phyloP scores from a whole-genome alignment of 2,113 vertebrate species.

The Prietella phreatophila region DNA sequence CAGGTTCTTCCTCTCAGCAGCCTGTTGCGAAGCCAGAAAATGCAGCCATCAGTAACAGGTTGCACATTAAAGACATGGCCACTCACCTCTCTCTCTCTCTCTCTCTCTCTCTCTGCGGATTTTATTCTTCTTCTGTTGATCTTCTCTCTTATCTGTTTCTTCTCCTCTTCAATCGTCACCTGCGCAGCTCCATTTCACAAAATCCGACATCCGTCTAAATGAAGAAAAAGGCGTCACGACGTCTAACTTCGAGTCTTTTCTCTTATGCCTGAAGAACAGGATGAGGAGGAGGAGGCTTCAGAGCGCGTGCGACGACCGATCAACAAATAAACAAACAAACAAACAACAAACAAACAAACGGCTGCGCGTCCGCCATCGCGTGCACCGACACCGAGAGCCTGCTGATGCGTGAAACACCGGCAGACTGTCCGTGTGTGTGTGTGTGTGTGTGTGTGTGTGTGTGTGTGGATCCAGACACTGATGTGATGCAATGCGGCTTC shows the following conservation, averaged over 20 bases:
- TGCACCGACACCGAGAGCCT: conserved; percentile 1
- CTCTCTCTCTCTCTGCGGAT: conserved; percentile 23
- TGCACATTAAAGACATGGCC: conserved; percentile 31
- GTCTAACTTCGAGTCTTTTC: conserved; percentile 17
- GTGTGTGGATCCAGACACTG: conserved; percentile 46
- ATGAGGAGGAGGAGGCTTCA: background rate
- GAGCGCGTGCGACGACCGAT: background rate
- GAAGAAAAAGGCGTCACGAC: conserved; percentile 9
- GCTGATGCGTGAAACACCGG: conserved; percentile 16
- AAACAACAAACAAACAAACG: background rate
- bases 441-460: conserved; percentile 13
- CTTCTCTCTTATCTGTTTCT: background rate
- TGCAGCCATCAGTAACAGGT: conserved; percentile 36
- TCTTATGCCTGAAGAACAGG: background rate
- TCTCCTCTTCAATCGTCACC: background rate
- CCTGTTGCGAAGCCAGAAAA: conserved; percentile 31
- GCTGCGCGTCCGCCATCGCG: conserved; percentile 9
- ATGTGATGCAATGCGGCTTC: conserved; percentile 79
- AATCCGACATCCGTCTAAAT: background rate
- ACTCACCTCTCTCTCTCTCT: conserved; percentile 19
- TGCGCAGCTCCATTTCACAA: conserved; percentile 20
- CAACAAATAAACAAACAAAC: background rate
- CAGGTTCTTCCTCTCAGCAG: conserved; percentile 16
- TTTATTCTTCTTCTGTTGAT: background rate
- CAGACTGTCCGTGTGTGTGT: background rate